A percentile compares a stretch with the other conserved stretches of the same genome.
phyloP scores from a whole-genome alignment of 2,797 vertebrate genomes.

The Gallinago stenura region DNA sequence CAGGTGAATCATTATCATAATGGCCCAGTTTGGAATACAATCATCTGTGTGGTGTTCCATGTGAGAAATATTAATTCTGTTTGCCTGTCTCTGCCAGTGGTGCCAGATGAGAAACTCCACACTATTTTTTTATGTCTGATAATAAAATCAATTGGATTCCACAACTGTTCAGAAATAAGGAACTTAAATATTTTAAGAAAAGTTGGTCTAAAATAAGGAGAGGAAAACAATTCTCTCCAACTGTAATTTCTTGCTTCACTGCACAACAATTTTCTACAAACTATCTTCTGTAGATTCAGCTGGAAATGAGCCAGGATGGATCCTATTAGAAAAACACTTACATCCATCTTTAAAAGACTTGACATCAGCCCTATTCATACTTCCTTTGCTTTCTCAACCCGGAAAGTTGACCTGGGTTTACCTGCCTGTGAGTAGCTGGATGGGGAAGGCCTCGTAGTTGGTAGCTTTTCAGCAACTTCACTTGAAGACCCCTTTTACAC shows the following conservation, averaged over 20 bases:
- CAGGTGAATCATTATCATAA: constrained; percentile 50
- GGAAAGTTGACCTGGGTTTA: not conserved
- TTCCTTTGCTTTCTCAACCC: not conserved
- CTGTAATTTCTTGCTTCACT: constrained; percentile 72
- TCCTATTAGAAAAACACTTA: constrained; percentile 18
- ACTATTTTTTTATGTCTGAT: constrained; percentile 43
- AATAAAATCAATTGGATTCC: constrained; percentile 66
- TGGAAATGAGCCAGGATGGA: constrained; percentile 41
- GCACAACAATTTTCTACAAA: constrained; percentile 72
- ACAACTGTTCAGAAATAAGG: constrained; percentile 51
- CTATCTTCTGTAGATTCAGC: constrained; percentile 32
- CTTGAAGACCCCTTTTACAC: not conserved
- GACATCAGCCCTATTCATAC: not conserved
- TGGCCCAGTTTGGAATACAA: constrained; percentile 9
- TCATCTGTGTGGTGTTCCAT: not conserved
- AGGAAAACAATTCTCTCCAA: constrained; percentile 55
- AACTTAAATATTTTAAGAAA: constrained; percentile 62
- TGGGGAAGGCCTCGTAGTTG: accelerated
- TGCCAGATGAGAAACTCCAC: constrained; percentile 16
- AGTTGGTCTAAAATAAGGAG: constrained; percentile 51
- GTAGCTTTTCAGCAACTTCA: not conserved
- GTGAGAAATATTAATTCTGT: constrained; percentile 45
- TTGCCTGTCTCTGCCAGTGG: constrained; percentile 9
- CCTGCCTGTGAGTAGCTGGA: not conserved
- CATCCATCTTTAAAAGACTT: constrained; percentile 5